Conservation (phyloP, 2,113 vertebrate species). For the Rousettus leschenaultii region DNA sequence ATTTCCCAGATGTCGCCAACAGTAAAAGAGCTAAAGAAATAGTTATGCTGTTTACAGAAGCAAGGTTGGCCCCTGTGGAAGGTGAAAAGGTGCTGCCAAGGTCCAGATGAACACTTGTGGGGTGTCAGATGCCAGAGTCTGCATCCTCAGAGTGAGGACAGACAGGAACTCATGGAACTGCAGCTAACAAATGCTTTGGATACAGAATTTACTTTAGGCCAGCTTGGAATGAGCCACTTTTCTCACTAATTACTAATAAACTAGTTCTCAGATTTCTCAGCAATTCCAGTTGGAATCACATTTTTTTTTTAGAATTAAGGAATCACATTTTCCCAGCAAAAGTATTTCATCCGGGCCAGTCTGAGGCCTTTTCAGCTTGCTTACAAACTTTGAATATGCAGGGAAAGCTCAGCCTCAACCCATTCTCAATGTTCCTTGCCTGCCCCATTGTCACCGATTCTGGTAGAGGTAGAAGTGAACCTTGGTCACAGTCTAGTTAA, state of each 20-base stretch:
- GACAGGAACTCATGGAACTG: background rate
- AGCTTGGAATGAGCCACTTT: background rate
- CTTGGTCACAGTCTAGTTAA: background rate
- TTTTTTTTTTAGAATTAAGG: background rate
- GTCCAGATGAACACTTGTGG: background rate
- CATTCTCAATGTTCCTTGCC: background rate
- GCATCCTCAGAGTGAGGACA: background rate
- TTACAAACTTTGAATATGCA: background rate
- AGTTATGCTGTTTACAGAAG: background rate
- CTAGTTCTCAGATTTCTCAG: conserved; percentile 1
- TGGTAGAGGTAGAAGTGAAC: background rate
- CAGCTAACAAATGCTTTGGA: background rate
- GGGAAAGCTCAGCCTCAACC: background rate
- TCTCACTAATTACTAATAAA: background rate
- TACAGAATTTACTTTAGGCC: background rate
- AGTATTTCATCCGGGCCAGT: background rate
- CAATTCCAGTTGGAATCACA: background rate
- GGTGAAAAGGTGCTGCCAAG: background rate
- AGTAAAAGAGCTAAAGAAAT: background rate
- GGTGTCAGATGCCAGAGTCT: background rate
- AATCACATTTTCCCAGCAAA: background rate
- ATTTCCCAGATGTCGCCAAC: background rate
- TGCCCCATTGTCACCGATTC: background rate
- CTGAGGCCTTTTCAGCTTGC: background rate
- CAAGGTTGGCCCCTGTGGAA: background rate